Evolutionary conservation across 1,140 invertebrate genomes (phyloP).

Genomic region (Ephestia elutella): DNA sequence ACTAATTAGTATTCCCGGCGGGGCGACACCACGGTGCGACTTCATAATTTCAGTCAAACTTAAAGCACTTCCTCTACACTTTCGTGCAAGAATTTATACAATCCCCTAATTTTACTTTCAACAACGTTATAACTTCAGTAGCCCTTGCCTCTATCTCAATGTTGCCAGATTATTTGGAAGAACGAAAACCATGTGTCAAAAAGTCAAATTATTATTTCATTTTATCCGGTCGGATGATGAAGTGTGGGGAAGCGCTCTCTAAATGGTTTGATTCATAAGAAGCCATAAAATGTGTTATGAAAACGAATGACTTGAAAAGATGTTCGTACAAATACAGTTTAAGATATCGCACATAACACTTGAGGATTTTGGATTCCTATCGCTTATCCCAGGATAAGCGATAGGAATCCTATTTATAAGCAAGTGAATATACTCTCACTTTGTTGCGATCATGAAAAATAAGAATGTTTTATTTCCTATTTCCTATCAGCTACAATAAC

Average conservation of each 20-base stretch:
- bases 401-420: no score
- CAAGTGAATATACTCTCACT: background rate
- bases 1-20: slow-evolving; percentile 40
- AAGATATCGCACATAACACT: no score
- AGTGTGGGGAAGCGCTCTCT: background rate
- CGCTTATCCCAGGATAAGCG: no score
- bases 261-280: background rate
- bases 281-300: background rate
- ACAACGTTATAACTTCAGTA: slow-evolving; percentile 28
- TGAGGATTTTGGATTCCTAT: no score
- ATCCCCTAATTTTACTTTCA: slow-evolving; percentile 31
- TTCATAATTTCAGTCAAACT: slow-evolving; percentile 47
- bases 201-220: background rate
- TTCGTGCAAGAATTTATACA: slow-evolving; percentile 36
- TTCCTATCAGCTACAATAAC: background rate
- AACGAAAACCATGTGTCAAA: background rate
- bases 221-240: background rate
- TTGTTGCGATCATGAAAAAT: background rate
- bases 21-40: slow-evolving; percentile 23
- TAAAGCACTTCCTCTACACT: slow-evolving; percentile 27
- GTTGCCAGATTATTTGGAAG: slow-evolving; percentile 3
- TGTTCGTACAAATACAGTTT: background rate
- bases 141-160: slow-evolving; percentile 14
- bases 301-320: background rate
- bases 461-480: background rate